phyloP scores from a whole-genome alignment of 2,888 invertebrate species.

The Hermaeophaga mercurialis region DNA sequence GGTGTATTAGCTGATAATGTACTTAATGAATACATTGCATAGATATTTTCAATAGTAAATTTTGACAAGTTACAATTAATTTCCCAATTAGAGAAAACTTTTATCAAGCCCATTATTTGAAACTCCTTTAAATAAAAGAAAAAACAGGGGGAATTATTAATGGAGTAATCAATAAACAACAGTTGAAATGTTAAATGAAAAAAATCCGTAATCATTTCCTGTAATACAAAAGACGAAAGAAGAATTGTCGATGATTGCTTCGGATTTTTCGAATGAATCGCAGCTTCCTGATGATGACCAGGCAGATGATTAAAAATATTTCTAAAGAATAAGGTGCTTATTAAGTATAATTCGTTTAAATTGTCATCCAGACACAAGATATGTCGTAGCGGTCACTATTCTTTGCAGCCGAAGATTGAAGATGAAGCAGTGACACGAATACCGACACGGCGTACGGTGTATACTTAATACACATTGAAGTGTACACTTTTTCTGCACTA shows the following conservation, averaged over 20 bases:
- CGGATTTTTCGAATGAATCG: conserved; percentile 20
- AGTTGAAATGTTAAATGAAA: neutral
- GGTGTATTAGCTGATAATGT: conserved; percentile 46
- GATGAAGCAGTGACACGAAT: conserved; percentile 43
- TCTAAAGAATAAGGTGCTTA: conserved; percentile 31
- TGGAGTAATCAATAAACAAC: neutral
- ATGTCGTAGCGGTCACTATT: conserved; percentile 36
- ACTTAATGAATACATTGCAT: conserved; percentile 41
- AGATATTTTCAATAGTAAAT: conserved; percentile 41
- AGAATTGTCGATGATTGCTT: conserved; percentile 15
- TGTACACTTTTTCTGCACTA: conserved; percentile 50
- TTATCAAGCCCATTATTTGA: conserved; percentile 17
- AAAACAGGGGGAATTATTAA: too few species aligned
- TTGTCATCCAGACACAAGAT: conserved; percentile 39
- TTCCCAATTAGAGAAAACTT: conserved; percentile 27
- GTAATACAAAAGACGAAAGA: conserved; percentile 10
- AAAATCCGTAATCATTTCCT: neutral
- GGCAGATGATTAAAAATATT: conserved; percentile 30
- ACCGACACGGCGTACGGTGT: conserved; percentile 10
- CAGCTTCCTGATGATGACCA: conserved; percentile 16
- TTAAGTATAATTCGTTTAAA: conserved; percentile 40
- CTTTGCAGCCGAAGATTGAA: conserved; percentile 39
- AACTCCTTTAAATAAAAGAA: too few species aligned
- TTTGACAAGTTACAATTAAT: conserved; percentile 36
- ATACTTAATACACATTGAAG: conserved; percentile 26